Base-by-base conservation (phyloP, 1,140 invertebrate species). In the Drosophila dunni region DNA sequence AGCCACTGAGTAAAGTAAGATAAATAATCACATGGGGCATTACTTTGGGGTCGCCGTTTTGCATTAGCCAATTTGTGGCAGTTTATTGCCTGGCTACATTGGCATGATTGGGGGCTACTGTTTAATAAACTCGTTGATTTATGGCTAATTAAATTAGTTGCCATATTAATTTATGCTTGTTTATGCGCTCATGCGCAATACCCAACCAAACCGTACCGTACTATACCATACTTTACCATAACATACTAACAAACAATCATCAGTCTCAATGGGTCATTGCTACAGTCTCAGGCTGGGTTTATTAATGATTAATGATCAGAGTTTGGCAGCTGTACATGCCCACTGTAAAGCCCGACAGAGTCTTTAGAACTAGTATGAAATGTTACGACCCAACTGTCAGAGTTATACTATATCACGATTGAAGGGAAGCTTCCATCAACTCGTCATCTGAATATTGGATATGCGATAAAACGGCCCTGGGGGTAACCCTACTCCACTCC, bases 51-150 rank as follows among this genome's bases (percentile, higher is more conserved):
- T 81, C 75, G 82, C 56, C 75, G 81, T 79, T 82, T 58, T 78
- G 82, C 81, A 86, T 86, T 88, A 79, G 81, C 81, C 78, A 89
- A 90, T 89, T 90, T 89, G 80, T 69, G 81, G 84, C 78, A 84
- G 84, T 90, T 89, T 89, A 89, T 89, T 78, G 84, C 80, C 76
- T 51, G 77, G 71, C 70, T 78, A 75, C 58, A 67, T 66, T 74
- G 84, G 74, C 84, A 84, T 89, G 79, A 89, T 86, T 88, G 85
- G 84, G 68, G 74, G 85, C 84, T 89, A 90, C 84, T 89, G 84
- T 89, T 89, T 85, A 89, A 89, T 89, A 89, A 89, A 89, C 85
- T 84, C 78, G 70, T 81, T 89, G 85, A 89, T 89, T 89, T 89
- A 89, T 90, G 85, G 64, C 78, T 89, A 89, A 89, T 90, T 89